Conservation (phyloP, 1,140 invertebrate genomes). For the Drosophila tani region DNA sequence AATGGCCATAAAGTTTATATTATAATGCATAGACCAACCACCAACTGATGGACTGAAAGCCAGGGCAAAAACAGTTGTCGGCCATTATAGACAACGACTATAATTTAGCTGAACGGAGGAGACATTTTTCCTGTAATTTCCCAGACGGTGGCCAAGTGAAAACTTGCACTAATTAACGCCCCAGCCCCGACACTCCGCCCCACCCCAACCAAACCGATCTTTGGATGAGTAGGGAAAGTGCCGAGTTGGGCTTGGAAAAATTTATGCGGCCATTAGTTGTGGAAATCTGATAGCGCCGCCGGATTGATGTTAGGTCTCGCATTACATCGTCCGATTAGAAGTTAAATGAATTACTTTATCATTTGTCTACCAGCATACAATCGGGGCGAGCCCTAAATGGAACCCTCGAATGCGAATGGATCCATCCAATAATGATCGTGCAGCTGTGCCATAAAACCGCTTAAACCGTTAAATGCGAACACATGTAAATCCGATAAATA, state of each 20-base stretch:
- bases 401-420: not conserved
- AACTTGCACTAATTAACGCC: slow-evolving; percentile 74
- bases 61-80: slow-evolving; percentile 50
- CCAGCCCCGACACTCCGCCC: not conserved
- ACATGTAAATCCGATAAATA: slow-evolving; percentile 68
- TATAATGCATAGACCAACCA: slow-evolving; percentile 49
- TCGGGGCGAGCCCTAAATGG: slow-evolving; percentile 9
- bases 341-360: slow-evolving; percentile 53
- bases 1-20: slow-evolving; percentile 80
- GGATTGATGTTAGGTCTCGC: slow-evolving; percentile 47
- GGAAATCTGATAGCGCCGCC: slow-evolving; percentile 64
- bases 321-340: slow-evolving; percentile 60
- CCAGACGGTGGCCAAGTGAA: slow-evolving; percentile 60
- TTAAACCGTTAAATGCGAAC: slow-evolving; percentile 58
- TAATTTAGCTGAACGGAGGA: slow-evolving; percentile 41
- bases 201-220: slow-evolving; percentile 3
- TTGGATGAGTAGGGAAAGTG: slow-evolving; percentile 55
- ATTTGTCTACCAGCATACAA: slow-evolving; percentile 64
- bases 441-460: slow-evolving; percentile 42
- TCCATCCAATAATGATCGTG: slow-evolving; percentile 13
- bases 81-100: slow-evolving; percentile 47
- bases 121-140: slow-evolving; percentile 74
- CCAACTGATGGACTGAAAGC: slow-evolving; percentile 7
- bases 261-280: slow-evolving; percentile 60
- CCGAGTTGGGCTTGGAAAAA: slow-evolving; percentile 44